phyloP scores from a whole-genome alignment of 2,113 vertebrate genomes.

The Odobenus rosmarus region DNA sequence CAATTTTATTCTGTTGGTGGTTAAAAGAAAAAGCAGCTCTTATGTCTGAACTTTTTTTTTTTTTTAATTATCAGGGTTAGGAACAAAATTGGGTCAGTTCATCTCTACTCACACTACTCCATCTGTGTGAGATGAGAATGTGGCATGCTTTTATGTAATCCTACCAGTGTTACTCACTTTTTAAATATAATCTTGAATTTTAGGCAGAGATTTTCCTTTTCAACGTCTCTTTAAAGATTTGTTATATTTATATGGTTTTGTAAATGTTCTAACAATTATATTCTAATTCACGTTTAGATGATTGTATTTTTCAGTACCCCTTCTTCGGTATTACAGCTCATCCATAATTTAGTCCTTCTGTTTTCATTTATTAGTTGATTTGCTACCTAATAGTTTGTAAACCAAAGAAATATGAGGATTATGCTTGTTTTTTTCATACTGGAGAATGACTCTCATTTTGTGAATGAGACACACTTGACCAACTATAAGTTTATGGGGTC shows the following conservation, averaged over 20 bases:
- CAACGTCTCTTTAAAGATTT: background rate
- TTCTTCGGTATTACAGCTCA: background rate
- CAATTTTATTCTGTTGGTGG: background rate
- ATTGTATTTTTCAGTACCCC: background rate
- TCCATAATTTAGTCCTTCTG: background rate
- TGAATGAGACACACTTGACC: background rate
- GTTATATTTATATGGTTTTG: background rate
- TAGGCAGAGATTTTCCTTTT: background rate
- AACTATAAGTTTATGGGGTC: background rate
- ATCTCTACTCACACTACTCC: background rate
- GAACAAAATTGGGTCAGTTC: background rate
- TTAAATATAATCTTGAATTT: background rate
- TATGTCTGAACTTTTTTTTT: background rate
- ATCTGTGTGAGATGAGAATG: background rate
- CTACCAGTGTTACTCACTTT: background rate
- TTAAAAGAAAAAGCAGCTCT: background rate
- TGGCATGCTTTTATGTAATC: background rate
- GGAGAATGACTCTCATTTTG: background rate
- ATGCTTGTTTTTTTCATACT: background rate
- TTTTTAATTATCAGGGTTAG: background rate
- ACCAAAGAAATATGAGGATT: background rate
- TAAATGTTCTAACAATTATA: background rate
- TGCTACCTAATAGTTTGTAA: background rate
- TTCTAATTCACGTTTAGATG: background rate
- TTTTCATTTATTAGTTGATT: background rate